Evolutionary conservation across 1,140 invertebrate genomes (phyloP).

Genomic region (Portunus trituberculatus): DNA sequence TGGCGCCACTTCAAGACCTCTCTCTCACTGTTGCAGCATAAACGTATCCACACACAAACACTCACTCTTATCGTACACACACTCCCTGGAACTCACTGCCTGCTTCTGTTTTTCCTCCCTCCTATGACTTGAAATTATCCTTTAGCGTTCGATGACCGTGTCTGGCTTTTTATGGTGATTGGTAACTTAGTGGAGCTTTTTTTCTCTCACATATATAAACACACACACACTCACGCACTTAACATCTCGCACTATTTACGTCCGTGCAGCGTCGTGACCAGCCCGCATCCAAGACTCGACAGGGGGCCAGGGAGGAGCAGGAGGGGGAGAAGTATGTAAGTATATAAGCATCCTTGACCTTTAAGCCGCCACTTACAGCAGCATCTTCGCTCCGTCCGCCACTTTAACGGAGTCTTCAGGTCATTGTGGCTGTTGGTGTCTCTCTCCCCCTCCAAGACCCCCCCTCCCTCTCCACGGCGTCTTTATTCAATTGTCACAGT

Average conservation of each 20-base stretch:
- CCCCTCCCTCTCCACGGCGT: not conserved
- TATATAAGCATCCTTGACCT: not conserved
- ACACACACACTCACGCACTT: not conserved
- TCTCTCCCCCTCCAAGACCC: not conserved
- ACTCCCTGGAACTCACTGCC: no score
- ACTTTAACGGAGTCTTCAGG: not conserved
- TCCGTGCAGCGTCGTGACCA: not conserved
- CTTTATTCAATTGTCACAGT: conserved; percentile 15
- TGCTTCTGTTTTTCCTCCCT: no score
- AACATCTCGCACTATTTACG: not conserved
- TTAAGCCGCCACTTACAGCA: not conserved
- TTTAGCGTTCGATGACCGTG: no score
- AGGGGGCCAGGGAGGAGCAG: not conserved
- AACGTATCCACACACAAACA: not conserved
- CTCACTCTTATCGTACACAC: not conserved
- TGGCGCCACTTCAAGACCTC: not conserved
- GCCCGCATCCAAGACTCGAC: not conserved
- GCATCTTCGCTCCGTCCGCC: not conserved
- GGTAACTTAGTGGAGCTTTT: no score
- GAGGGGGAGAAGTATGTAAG: no score
- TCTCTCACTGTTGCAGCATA: not conserved
- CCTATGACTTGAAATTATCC: no score
- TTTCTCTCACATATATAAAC: not conserved
- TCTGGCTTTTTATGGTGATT: no score
- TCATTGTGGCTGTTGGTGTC: not conserved